Conservation (phyloP, 2,888 invertebrate genomes). For the Thereva unica region DNA sequence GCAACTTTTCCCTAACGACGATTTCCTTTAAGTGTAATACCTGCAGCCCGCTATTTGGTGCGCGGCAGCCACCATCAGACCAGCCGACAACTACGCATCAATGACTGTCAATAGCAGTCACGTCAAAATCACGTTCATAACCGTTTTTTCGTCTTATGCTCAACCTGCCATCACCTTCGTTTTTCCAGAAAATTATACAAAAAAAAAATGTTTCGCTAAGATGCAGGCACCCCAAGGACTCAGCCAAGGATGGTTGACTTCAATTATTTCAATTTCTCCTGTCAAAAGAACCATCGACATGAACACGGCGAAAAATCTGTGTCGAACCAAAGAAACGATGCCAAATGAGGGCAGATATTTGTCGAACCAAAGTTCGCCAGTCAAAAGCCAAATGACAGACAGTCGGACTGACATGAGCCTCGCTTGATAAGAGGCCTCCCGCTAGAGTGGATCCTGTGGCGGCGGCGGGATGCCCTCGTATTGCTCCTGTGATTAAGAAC, state of each 20-base stretch:
- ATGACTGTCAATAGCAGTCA: conserved; percentile 31
- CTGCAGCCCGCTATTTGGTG: background rate
- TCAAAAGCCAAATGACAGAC: conserved; percentile 28
- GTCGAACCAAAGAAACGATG: conserved; percentile 13
- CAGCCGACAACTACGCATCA: conserved; percentile 29
- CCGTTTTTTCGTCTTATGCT: conserved; percentile 20
- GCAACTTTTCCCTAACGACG: conserved; percentile 28
- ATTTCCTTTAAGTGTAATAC: conserved; percentile 25
- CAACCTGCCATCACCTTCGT: conserved; percentile 24
- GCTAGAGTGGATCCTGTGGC: background rate
- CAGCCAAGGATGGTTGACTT: conserved; percentile 1
- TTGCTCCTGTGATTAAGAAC: conserved; percentile 40
- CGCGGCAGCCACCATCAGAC: conserved; percentile 16
- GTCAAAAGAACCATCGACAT: conserved; percentile 41
- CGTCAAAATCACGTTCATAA: conserved; percentile 33
- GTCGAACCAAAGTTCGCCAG: conserved; percentile 23
- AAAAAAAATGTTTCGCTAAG: conserved; percentile 6
- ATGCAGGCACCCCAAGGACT: background rate
- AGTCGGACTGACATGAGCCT: background rate
- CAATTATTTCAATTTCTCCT: conserved; percentile 41
- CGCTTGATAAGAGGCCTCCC: conserved; percentile 23
- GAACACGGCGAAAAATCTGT: conserved; percentile 18
- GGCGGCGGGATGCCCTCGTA: conserved; percentile 13
- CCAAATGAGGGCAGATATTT: conserved; percentile 36
- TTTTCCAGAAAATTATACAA: conserved; percentile 34